Conservation (phyloP, 2,113 vertebrate species). For the Elachura formosa region DNA sequence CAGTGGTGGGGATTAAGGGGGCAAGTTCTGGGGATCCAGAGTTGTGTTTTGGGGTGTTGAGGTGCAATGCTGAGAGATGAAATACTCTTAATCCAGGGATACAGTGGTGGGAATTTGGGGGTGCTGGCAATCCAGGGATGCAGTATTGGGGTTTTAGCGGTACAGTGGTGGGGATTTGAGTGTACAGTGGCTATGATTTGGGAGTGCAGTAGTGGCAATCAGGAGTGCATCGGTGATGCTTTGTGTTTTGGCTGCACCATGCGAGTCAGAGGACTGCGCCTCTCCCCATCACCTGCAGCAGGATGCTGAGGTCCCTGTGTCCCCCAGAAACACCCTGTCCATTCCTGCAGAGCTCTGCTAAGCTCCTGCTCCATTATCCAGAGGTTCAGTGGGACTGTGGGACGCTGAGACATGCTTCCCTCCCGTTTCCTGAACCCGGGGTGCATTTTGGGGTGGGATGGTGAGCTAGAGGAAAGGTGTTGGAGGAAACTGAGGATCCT, state of each 20-base stretch:
- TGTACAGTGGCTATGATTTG: background rate
- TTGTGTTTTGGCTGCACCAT: background rate
- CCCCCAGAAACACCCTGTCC: background rate
- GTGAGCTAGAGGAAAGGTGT: fast-evolving
- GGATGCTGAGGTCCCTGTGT: fast-evolving
- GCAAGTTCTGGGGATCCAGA: too few relatives aligned
- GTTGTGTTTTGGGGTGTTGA: fast-evolving
- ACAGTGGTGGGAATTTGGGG: too few relatives aligned
- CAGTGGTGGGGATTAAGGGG: fast-evolving
- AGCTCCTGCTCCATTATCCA: slow-evolving; percentile 42
- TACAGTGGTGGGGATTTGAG: background rate
- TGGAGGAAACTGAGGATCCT: fast-evolving
- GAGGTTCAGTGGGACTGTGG: slow-evolving; percentile 67
- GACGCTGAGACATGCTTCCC: background rate
- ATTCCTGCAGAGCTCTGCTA: slow-evolving; percentile 26
- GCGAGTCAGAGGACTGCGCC: fast-evolving
- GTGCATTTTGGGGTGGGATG: background rate
- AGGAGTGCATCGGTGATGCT: background rate
- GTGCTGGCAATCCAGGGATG: background rate
- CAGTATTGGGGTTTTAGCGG: background rate
- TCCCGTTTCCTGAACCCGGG: fast-evolving
- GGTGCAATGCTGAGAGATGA: too few relatives aligned
- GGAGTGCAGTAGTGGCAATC: fast-evolving
- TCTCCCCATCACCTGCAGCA: background rate
- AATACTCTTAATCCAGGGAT: too few relatives aligned